A percentile compares a stretch with the other conserved stretches of the same genome.
phyloP scores from a whole-genome alignment of 2,888 invertebrate genomes.

The Epinotia demarniana region DNA sequence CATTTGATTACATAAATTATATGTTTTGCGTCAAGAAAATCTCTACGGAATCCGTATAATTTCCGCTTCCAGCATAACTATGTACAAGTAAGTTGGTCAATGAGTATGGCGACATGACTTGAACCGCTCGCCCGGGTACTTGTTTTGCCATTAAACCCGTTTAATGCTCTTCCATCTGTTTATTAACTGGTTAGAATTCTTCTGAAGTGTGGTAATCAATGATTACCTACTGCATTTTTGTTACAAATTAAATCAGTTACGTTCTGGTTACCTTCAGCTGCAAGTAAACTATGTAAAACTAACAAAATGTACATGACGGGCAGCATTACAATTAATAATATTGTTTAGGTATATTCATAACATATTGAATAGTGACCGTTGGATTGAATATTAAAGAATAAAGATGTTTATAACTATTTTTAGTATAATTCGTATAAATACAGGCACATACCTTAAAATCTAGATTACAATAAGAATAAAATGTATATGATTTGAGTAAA shows the following conservation, averaged over 20 bases:
- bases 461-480: no score
- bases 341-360: no score
- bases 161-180: constrained; percentile 20
- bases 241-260: not conserved
- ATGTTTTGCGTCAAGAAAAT: not conserved
- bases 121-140: not conserved
- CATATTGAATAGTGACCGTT: no score
- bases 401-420: no score
- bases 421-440: no score
- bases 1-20: no score
- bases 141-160: constrained; percentile 23
- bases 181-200: constrained; percentile 16
- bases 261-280: not conserved
- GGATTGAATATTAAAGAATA: no score
- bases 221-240: not conserved
- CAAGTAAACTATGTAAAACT: no score
- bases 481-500: no score
- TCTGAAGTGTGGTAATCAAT: not conserved
- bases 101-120: constrained; percentile 9
- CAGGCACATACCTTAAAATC: no score
- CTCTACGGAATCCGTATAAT: constrained; percentile 17
- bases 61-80: constrained; percentile 15
- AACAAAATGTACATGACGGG: no score
- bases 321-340: no score
- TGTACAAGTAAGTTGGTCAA: constrained; percentile 5